Evolutionary conservation across 2,888 invertebrate genomes (phyloP), one percentile per base, ranked within the genome.

Genomic region (Exocentrus adspersus): DNA sequence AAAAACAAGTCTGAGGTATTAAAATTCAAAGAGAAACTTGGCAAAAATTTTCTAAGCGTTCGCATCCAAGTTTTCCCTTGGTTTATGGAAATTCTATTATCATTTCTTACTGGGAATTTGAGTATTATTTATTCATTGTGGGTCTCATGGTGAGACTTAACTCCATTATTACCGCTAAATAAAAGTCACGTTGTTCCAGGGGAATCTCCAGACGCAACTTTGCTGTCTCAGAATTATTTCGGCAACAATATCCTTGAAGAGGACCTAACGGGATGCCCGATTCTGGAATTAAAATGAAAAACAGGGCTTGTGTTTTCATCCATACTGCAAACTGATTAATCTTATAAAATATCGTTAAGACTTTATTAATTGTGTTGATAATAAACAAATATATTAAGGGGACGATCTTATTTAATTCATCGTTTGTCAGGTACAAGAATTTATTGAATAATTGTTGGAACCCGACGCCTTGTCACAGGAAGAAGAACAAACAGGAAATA

Each of bases 151-250:
- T 46, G 37, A 12, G 53, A 7, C 19, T 42, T 21, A 21, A 37
- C 41, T 53, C 53, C 14, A 53, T 53, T 53, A 42, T 24, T 52
- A 52, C 51, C n/a, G 17, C 16, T n/a, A 52, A 52, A 52, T 52
- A 52, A 52, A 52, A 52, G 52, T 37, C 10, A 1, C 2, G 20
- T 46, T 46, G 20, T 20, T 46, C n/a, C n/a, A 2, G 20, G 16
- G 20, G 20, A 37, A 17, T 37, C 37, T 20, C 17, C 21, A 19
- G n/a, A n/a, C 20, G 16, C 2, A 10, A 41, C 41, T 21, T 20
- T 14, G 42, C 20, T 6, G 20, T 12, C 16, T 53, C 21, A 12
- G 21, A 42, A 53, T 42, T 12, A 42, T 32, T 53, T 53, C 53
- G 10, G 7, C 20, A 20, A 14, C 37, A 42, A 42, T 24, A 53